Percentiles rank a stretch among this genome's conserved stretches.
Evolutionary conservation across 2,797 vertebrate genomes (phyloP).

Genomic region (Podargus strigoides): DNA sequence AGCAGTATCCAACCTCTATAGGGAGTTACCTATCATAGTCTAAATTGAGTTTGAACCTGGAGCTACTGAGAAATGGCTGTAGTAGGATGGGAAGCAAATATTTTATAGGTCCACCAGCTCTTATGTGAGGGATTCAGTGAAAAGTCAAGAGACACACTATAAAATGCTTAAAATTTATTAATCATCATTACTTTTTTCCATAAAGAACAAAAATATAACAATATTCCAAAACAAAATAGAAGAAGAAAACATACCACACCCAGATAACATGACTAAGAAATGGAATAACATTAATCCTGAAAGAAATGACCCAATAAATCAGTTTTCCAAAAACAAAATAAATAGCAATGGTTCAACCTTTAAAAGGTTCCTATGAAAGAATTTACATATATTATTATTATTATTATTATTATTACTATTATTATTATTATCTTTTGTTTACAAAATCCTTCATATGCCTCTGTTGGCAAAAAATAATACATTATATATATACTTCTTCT

Average conservation of each 20-base stretch:
- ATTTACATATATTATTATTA: constrained; percentile 53
- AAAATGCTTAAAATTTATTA: constrained; percentile 71
- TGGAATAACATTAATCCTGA: constrained; percentile 14
- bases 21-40: background rate
- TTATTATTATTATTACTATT: background rate
- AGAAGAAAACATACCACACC: constrained; percentile 45
- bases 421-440: constrained; percentile 41
- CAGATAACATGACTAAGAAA: constrained; percentile 21
- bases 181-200: background rate
- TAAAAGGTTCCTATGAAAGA: constrained; percentile 39
- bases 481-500: constrained; percentile 53
- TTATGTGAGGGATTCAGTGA: background rate
- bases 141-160: background rate
- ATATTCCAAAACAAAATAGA: constrained; percentile 15
- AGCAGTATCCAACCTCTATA: background rate
- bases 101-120: background rate
- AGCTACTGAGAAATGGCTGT: background rate
- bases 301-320: constrained; percentile 35
- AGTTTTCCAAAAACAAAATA: constrained; percentile 43
- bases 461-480: constrained; percentile 10
- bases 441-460: constrained; percentile 58
- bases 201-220: constrained; percentile 48
- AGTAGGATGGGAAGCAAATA: background rate
- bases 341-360: constrained; percentile 55
- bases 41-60: background rate